Evolutionary conservation across 2,888 invertebrate genomes (phyloP).

Genomic region (Spisula subtruncata): DNA sequence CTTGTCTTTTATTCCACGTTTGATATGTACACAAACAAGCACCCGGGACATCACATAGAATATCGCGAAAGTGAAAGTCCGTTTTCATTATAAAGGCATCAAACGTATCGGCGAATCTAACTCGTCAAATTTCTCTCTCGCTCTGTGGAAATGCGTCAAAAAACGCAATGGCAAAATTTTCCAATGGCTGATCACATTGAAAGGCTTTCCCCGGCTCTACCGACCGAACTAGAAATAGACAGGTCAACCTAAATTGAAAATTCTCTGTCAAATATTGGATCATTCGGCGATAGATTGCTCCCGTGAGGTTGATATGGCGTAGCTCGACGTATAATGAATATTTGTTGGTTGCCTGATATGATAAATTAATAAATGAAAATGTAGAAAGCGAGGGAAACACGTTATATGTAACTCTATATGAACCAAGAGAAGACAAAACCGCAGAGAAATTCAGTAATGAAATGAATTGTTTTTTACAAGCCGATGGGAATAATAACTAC

Average conservation of each 20-base stretch:
- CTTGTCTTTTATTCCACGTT: not conserved
- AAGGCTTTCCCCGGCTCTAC: slow-evolving; percentile 40
- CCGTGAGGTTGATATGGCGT: slow-evolving; percentile 47
- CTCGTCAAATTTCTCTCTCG: slow-evolving; percentile 32
- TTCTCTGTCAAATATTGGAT: slow-evolving; percentile 49
- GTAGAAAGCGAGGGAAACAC: slow-evolving; percentile 39
- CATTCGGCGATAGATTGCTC: slow-evolving; percentile 47
- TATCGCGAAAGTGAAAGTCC: not conserved
- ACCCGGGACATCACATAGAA: not conserved
- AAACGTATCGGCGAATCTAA: slow-evolving; percentile 23
- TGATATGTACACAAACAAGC: not conserved
- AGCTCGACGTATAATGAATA: slow-evolving; percentile 68
- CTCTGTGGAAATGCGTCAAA: slow-evolving; percentile 53
- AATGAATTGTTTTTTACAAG: slow-evolving; percentile 60
- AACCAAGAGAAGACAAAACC: slow-evolving; percentile 59
- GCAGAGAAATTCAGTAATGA: slow-evolving; percentile 60
- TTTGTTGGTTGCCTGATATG: slow-evolving; percentile 58
- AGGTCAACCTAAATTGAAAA: slow-evolving; percentile 57
- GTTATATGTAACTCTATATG: not conserved
- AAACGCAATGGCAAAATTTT: slow-evolving; percentile 58
- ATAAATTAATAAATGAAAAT: slow-evolving; percentile 65
- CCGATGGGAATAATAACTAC: slow-evolving; percentile 28
- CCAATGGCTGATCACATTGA: slow-evolving; percentile 46
- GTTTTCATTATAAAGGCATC: slow-evolving; percentile 27
- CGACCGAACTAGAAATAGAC: slow-evolving; percentile 48